Percentiles rank a stretch among this genome's conserved stretches.
These are phyloP conservation scores for Arenaria interpres DNA, from an alignment of 2,113 vertebrate genomes.

Conservation along the genomic window DNA sequence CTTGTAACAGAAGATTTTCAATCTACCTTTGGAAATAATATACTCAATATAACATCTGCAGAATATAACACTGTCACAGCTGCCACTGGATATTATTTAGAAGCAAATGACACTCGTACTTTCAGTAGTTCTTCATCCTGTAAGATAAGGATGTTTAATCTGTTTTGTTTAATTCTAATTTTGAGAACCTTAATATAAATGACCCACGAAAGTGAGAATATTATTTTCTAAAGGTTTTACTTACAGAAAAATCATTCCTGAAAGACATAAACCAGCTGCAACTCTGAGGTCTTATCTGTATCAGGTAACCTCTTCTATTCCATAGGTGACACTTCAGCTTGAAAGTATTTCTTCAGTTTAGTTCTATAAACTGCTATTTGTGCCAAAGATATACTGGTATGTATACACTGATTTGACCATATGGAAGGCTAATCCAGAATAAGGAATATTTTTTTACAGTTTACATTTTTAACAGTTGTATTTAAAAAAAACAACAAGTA, in stretches of 20 bases:
- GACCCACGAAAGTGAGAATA: not conserved
- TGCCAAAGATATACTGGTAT: not conserved
- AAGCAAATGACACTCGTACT: constrained; percentile 17
- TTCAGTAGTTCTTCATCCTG: not conserved
- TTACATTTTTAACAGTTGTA: not conserved
- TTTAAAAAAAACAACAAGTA: not conserved
- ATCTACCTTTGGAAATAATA: not conserved
- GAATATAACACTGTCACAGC: not conserved
- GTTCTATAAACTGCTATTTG: constrained; percentile 45
- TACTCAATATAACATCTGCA: not conserved
- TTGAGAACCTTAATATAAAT: constrained; percentile 7
- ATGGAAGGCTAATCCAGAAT: not conserved
- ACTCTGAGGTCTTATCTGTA: not conserved
- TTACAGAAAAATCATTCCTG: not conserved
- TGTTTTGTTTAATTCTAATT: constrained; percentile 9
- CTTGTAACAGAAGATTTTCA: constrained; percentile 21
- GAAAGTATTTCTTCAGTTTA: constrained; percentile 33
- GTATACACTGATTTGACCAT: not conserved
- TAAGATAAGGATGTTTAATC: not conserved
- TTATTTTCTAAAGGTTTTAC: not conserved
- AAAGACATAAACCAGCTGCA: not conserved
- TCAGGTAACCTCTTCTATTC: constrained; percentile 7
- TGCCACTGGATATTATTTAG: not conserved
- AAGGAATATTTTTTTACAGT: not conserved
- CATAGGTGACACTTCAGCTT: not conserved